These are phyloP conservation scores for Spodoptera litura DNA, from an alignment of 1,140 invertebrate species.

Conservation along the genomic window DNA sequence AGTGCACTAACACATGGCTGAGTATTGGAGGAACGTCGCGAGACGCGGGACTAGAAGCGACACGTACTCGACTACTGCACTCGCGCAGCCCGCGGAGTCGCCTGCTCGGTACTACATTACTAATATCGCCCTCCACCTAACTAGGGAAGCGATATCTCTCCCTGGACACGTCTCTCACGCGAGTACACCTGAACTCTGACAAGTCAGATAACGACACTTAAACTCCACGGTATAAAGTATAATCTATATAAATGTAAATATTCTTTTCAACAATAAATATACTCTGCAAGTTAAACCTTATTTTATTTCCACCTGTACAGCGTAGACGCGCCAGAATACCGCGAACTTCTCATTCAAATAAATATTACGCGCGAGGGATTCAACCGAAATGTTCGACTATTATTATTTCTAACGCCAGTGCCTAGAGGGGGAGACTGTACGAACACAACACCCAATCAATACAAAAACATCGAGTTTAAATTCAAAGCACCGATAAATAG, in stretches of 20 bases:
- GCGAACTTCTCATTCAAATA: constrained; percentile 1
- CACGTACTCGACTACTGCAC: too few species aligned
- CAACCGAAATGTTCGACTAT: constrained; percentile 1
- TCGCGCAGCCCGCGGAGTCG: too few species aligned
- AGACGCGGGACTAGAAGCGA: too few species aligned
- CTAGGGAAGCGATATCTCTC: too few species aligned
- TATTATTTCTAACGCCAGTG: not conserved
- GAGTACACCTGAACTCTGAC: too few species aligned
- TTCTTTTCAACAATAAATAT: constrained; percentile 18
- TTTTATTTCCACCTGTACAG: not conserved
- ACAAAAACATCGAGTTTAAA: constrained; percentile 41
- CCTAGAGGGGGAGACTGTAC: constrained; percentile 11
- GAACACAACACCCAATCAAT: constrained; percentile 37
- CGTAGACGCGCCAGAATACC: not conserved
- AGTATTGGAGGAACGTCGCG: too few species aligned
- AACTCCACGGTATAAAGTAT: too few species aligned
- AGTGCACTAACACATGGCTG: too few species aligned
- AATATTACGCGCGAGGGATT: constrained; percentile 24
- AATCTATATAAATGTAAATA: not conserved
- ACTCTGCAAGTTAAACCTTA: constrained; percentile 19
- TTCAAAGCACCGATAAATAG: constrained; percentile 49
- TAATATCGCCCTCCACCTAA: too few species aligned
- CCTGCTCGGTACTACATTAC: too few species aligned
- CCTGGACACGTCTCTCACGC: too few species aligned
- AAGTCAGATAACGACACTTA: too few species aligned